These are phyloP conservation scores for Galendromus occidentalis DNA, from an alignment of 1,140 invertebrate genomes.

Conservation along the genomic window DNA sequence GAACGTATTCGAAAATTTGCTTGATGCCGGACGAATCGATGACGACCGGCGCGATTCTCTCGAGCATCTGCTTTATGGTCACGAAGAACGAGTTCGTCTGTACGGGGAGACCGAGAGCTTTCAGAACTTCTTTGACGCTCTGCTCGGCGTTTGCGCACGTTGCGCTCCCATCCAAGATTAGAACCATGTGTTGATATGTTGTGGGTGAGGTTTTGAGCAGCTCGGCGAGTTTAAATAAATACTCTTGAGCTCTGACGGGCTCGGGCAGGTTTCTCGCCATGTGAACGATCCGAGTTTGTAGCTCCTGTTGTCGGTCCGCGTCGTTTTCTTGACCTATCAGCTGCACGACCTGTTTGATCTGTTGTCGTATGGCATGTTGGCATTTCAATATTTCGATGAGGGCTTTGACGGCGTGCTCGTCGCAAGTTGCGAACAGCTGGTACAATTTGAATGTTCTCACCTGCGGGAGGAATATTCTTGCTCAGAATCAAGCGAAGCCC, in stretches of 20 bases:
- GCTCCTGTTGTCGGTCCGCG: not conserved
- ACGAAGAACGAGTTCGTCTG: constrained; percentile 89
- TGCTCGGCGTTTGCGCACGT: not conserved
- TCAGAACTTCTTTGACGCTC: constrained; percentile 47
- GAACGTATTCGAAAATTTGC: constrained; percentile 26
- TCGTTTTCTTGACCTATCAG: not conserved
- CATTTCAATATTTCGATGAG: constrained; percentile 84
- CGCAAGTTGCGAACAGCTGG: constrained; percentile 71
- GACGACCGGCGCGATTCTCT: constrained; percentile 82
- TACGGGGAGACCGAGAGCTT: constrained; percentile 74
- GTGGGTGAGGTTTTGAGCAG: not conserved
- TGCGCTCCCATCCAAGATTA: not conserved
- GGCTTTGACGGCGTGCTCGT: constrained; percentile 85
- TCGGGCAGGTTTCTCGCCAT: constrained; percentile 4
- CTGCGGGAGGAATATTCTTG: no score
- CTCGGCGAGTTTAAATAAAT: not conserved
- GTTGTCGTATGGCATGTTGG: constrained; percentile 32
- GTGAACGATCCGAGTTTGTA: not conserved
- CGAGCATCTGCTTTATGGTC: constrained; percentile 78
- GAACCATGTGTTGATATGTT: constrained; percentile 3
- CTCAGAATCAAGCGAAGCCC: no score
- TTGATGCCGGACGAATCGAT: constrained; percentile 59
- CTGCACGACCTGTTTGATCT: constrained; percentile 16
- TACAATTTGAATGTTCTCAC: constrained; percentile 78
- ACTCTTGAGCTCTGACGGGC: constrained; percentile 6